phyloP scores from a whole-genome alignment of 2,888 invertebrate species.

The Nematopogon swammerdamellus region DNA sequence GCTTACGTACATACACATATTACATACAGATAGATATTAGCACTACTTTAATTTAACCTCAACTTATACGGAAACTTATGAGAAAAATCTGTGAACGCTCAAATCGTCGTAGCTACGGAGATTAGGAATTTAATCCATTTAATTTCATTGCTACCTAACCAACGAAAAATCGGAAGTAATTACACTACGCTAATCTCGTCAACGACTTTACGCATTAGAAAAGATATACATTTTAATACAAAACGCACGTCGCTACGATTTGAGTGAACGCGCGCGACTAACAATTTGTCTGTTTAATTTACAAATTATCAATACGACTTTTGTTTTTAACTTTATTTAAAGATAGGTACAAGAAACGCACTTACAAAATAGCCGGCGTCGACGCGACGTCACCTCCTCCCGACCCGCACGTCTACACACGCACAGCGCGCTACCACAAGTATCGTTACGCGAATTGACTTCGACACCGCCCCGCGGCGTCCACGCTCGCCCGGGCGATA shows the following conservation, averaged over 20 bases:
- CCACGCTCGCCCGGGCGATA: too few relatives aligned
- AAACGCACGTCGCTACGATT: background rate
- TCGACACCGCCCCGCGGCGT: too few relatives aligned
- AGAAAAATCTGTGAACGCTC: background rate
- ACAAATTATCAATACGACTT: slow-evolving; percentile 4
- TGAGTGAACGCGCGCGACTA: background rate
- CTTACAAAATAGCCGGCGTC: background rate
- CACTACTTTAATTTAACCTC: slow-evolving; percentile 2
- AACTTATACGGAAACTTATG: background rate
- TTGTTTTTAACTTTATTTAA: slow-evolving; percentile 2
- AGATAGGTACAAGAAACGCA: slow-evolving; percentile 5
- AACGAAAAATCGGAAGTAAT: background rate
- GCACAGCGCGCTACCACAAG: too few relatives aligned
- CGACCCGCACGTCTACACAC: too few relatives aligned
- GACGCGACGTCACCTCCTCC: too few relatives aligned
- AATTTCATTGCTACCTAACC: too few relatives aligned
- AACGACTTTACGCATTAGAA: background rate
- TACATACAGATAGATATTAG: slow-evolving; percentile 24
- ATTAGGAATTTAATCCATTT: background rate
- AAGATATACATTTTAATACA: background rate
- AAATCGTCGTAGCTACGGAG: background rate
- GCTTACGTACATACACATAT: slow-evolving; percentile 45
- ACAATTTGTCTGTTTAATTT: slow-evolving; percentile 3
- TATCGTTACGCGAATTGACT: too few relatives aligned
- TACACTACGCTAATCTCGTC: background rate